Percentiles rank a stretch among this genome's conserved stretches.
Evolutionary conservation across 92 coral and sea anemone species (phyloP).

Genomic region (Epizoanthus illoricatus): DNA sequence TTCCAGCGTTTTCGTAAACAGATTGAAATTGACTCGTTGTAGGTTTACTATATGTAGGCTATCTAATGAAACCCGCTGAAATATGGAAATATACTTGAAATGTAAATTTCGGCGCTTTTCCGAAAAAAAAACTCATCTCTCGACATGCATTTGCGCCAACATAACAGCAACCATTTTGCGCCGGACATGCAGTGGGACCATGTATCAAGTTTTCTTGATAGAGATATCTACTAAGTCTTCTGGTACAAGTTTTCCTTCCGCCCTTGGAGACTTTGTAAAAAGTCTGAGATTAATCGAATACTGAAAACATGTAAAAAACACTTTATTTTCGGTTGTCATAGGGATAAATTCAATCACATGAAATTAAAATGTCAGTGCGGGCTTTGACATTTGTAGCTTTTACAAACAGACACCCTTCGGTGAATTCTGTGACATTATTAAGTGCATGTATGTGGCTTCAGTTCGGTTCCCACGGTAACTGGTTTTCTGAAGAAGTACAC

Average conservation of each 20-base stretch:
- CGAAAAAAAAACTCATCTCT: neutral
- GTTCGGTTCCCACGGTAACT: constrained; percentile 5
- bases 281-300: no score
- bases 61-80: neutral
- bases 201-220: no score
- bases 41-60: neutral
- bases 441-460: neutral
- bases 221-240: no score
- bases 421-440: neutral
- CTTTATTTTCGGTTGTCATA: no score
- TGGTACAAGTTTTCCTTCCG: no score
- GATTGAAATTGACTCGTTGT: neutral
- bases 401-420: neutral
- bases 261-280: no score
- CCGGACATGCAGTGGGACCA: no score
- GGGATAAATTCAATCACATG: neutral
- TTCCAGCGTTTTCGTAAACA: neutral
- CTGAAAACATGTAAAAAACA: no score
- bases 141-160: no score
- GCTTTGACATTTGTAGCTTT: neutral
- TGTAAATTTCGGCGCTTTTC: neutral
- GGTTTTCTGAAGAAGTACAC: neutral
- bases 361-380: neutral
- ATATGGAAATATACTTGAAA: neutral
- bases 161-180: neutral